phyloP scores from a whole-genome alignment of 2,888 invertebrate species.

The Petrophora chlorosata region DNA sequence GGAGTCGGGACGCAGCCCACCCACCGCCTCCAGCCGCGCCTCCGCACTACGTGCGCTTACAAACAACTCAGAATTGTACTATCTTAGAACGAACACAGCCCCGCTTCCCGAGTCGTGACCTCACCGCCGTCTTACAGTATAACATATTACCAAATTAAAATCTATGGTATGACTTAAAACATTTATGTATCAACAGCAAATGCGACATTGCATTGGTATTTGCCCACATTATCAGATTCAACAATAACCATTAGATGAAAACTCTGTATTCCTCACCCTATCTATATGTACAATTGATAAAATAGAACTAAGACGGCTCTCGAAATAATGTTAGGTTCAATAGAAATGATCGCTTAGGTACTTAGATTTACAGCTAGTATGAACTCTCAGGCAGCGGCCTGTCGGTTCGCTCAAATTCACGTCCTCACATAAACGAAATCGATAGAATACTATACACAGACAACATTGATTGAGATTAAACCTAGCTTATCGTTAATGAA shows the following conservation, averaged over 20 bases:
- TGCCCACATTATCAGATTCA: conserved; percentile 66
- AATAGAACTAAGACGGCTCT: conserved; percentile 76
- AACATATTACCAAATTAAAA: conserved; percentile 62
- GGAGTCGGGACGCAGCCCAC: too few species aligned
- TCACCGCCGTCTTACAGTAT: conserved; percentile 50
- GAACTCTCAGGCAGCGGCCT: conserved; percentile 73
- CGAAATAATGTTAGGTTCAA: conserved; percentile 68
- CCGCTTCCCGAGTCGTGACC: conserved; percentile 47
- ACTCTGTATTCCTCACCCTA: conserved; percentile 73
- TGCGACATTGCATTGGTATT: conserved; percentile 68
- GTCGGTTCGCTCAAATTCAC: conserved; percentile 81
- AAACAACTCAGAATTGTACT: too few species aligned
- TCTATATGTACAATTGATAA: conserved; percentile 78
- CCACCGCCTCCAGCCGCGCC: too few species aligned
- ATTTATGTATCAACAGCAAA: conserved; percentile 63
- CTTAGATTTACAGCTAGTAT: conserved; percentile 72
- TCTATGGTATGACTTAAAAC: conserved; percentile 63
- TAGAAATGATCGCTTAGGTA: conserved; percentile 36
- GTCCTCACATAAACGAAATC: conserved; percentile 73
- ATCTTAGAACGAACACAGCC: conserved; percentile 28
- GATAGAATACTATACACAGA: conserved; percentile 80
- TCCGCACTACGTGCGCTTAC: too few species aligned
- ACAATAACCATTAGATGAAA: conserved; percentile 71
- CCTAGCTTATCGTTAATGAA: conserved; percentile 82
- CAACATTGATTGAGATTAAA: conserved; percentile 81